A percentile compares a stretch with the other conserved stretches of the same genome.
These are phyloP conservation scores for Rhyacichthys aspro DNA, from an alignment of 2,797 vertebrate species.

Conservation along the genomic window DNA sequence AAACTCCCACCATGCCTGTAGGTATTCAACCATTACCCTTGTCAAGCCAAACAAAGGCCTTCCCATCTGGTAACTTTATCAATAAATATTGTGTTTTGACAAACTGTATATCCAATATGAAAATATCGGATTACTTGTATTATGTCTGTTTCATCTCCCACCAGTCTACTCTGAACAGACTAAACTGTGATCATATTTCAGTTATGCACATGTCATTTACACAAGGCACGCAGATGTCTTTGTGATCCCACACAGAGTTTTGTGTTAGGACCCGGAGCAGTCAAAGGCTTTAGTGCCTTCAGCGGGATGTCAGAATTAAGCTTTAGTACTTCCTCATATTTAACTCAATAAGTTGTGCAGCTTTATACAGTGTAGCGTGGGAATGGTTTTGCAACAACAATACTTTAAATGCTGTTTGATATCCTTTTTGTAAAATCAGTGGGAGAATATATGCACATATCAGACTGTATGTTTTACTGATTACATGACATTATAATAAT, in stretches of 20 bases:
- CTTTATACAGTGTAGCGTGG: background rate
- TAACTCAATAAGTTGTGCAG: background rate
- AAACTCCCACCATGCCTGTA: background rate
- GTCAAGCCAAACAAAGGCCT: background rate
- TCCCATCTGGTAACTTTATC: background rate
- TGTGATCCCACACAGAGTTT: background rate
- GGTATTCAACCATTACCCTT: background rate
- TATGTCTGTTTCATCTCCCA: background rate
- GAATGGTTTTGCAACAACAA: constrained; percentile 3
- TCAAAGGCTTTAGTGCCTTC: background rate
- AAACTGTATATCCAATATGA: background rate
- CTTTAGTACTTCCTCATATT: constrained; percentile 20
- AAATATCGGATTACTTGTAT: constrained; percentile 1
- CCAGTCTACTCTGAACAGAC: background rate
- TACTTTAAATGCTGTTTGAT: constrained; percentile 3
- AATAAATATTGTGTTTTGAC: background rate
- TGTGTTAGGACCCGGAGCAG: background rate
- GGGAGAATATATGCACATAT: background rate
- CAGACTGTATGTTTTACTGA: background rate
- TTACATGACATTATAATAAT: too few relatives aligned
- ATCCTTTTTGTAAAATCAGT: background rate
- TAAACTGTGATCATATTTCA: constrained; percentile 5
- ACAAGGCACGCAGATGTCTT: background rate
- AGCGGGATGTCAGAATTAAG: background rate
- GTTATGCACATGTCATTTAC: background rate